These are phyloP conservation scores for Myotis planiceps DNA, from an alignment of 2,797 vertebrate species.

Conservation along the genomic window DNA sequence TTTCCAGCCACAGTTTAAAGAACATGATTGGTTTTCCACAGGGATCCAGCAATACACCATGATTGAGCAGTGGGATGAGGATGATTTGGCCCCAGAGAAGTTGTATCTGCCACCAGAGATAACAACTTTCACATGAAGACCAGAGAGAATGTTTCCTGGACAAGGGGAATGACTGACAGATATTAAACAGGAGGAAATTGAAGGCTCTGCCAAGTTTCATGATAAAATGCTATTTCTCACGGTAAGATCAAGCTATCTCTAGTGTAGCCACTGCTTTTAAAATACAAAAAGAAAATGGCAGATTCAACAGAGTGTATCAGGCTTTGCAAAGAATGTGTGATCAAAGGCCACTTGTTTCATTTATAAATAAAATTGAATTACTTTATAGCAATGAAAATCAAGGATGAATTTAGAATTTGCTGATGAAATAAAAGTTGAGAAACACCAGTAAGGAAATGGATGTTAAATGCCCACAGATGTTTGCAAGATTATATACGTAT, in stretches of 20 bases:
- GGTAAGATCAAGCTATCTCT: slow-evolving; percentile 75
- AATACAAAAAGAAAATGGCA: slow-evolving; percentile 57
- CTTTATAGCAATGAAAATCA: slow-evolving; percentile 33
- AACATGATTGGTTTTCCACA: slow-evolving; percentile 50
- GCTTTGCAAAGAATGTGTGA: slow-evolving; percentile 49
- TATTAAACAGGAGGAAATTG: slow-evolving; percentile 75
- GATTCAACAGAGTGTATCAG: slow-evolving; percentile 34
- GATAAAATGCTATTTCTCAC: slow-evolving; percentile 81
- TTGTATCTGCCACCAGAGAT: slow-evolving; percentile 78
- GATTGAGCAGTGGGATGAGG: slow-evolving; percentile 48
- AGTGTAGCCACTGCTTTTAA: slow-evolving; percentile 61
- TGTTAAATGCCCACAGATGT: not conserved
- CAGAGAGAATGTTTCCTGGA: slow-evolving; percentile 78
- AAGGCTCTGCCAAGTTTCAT: slow-evolving; percentile 76
- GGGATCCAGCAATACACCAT: slow-evolving; percentile 34
- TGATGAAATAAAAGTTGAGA: slow-evolving; percentile 54
- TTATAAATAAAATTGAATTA: slow-evolving; percentile 67
- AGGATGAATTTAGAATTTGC: slow-evolving; percentile 64
- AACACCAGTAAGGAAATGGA: not conserved
- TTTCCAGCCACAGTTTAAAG: slow-evolving; percentile 54
- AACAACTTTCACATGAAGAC: slow-evolving; percentile 75
- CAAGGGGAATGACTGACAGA: slow-evolving; percentile 76
- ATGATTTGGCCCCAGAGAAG: slow-evolving; percentile 57
- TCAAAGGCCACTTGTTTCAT: slow-evolving; percentile 58
- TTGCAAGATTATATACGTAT: slow-evolving; percentile 32